These are phyloP conservation scores for Chrysogorgia sp. DNA, from an alignment of 92 coral and sea anemone species.

Conservation along the genomic window DNA sequence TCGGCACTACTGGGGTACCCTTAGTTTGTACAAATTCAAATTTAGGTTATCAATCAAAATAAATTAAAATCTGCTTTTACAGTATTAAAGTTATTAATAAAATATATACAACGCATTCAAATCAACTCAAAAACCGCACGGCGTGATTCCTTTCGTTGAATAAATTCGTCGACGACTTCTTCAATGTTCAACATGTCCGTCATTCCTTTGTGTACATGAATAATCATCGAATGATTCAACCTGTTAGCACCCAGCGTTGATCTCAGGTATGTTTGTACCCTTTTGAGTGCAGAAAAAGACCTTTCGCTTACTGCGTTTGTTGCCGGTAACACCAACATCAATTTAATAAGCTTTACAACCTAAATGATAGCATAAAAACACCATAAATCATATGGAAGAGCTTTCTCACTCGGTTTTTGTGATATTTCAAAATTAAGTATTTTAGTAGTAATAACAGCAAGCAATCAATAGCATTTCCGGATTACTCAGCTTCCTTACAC, in stretches of 20 bases:
- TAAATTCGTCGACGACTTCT: conserved; percentile 47
- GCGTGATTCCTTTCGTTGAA: conserved; percentile 22
- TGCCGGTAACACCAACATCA: conserved; percentile 42
- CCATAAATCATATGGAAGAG: neutral
- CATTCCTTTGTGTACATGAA: conserved; percentile 61
- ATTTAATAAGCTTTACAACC: neutral
- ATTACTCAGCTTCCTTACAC: neutral
- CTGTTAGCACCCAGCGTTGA: conserved; percentile 42
- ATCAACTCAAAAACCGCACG: too few relatives aligned
- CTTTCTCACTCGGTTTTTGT: neutral
- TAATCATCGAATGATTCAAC: conserved; percentile 59
- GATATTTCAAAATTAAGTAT: neutral
- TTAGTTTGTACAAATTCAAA: too few relatives aligned
- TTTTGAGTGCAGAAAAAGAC: conserved; percentile 58
- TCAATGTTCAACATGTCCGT: conserved; percentile 45
- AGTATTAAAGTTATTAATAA: too few relatives aligned
- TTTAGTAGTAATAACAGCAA: neutral
- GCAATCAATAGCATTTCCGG: too few relatives aligned
- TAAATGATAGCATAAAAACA: neutral
- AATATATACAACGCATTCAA: too few relatives aligned
- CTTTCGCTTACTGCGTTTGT: conserved; percentile 60
- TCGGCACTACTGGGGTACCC: too few relatives aligned
- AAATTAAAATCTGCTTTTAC: too few relatives aligned
- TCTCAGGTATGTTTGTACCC: conserved; percentile 55
- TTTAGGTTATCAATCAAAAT: too few relatives aligned